Evolutionary conservation across 2,888 invertebrate species (phyloP).

Genomic region (Chrysolina americana): DNA sequence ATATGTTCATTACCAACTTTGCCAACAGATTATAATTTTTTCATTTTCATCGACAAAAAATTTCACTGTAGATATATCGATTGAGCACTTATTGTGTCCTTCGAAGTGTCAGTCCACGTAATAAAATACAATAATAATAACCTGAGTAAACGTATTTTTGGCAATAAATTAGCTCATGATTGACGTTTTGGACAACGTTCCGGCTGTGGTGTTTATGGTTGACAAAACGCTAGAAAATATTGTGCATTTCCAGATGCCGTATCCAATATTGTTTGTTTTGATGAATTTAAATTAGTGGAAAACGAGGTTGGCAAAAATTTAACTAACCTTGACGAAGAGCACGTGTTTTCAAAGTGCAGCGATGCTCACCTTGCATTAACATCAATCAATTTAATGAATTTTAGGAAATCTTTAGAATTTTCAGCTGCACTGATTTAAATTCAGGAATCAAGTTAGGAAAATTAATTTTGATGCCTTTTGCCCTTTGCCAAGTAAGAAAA

Average conservation of each 20-base stretch:
- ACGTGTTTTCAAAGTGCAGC: not conserved
- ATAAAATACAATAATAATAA: not conserved
- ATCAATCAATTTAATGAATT: not conserved
- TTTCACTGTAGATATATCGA: not conserved
- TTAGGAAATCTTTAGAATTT: not conserved
- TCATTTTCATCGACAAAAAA: not conserved
- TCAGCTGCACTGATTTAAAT: not conserved
- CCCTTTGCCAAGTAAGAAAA: no score
- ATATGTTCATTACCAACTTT: no score
- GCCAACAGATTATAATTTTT: no score
- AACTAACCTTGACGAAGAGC: not conserved
- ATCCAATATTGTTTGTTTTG: conserved; percentile 14
- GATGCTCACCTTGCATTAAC: not conserved
- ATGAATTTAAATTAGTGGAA: not conserved
- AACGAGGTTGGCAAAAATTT: not conserved
- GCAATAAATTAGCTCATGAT: conserved; percentile 14
- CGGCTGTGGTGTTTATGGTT: not conserved
- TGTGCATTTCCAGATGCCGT: conserved; percentile 15
- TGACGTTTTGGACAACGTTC: conserved; percentile 12
- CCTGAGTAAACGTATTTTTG: conserved; percentile 13
- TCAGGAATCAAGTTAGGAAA: not conserved
- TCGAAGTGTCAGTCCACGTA: not conserved
- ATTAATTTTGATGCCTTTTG: no score
- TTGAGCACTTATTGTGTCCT: not conserved
- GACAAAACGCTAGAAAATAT: not conserved